Evolutionary conservation across 2,113 vertebrate species (phyloP).

Genomic region (Eretmochelys imbricata): DNA sequence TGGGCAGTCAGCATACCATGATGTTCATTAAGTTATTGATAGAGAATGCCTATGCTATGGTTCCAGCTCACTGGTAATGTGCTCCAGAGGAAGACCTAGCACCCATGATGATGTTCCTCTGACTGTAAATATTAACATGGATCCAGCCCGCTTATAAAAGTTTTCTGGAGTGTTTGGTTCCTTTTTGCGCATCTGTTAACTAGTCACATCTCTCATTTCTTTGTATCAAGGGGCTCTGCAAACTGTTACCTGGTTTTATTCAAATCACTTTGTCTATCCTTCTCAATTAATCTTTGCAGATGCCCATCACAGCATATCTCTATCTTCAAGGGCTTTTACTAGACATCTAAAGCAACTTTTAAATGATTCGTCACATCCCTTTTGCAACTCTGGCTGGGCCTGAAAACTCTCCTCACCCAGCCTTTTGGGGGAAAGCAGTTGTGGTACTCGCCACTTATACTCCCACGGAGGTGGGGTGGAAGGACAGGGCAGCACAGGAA

Average conservation of each 20-base stretch:
- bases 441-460: not conserved
- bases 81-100: not conserved
- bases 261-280: not conserved
- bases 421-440: not conserved
- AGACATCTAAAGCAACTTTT: not conserved
- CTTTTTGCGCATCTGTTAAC: rapidly evolving
- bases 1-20: not conserved
- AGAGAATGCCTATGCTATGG: not conserved
- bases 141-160: not conserved
- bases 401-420: not conserved
- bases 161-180: rapidly evolving
- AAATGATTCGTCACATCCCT: not conserved
- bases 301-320: not conserved
- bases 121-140: not conserved
- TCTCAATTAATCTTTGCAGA: not conserved
- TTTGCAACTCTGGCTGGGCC: rapidly evolving
- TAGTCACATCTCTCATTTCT: not conserved
- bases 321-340: not conserved
- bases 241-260: not conserved
- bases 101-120: not conserved
- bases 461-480: not conserved
- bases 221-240: not conserved
- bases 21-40: not conserved
- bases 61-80: not conserved
- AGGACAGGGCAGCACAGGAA: not conserved